phyloP scores from a whole-genome alignment of 2,888 invertebrate genomes.

The Beris chalybata region DNA sequence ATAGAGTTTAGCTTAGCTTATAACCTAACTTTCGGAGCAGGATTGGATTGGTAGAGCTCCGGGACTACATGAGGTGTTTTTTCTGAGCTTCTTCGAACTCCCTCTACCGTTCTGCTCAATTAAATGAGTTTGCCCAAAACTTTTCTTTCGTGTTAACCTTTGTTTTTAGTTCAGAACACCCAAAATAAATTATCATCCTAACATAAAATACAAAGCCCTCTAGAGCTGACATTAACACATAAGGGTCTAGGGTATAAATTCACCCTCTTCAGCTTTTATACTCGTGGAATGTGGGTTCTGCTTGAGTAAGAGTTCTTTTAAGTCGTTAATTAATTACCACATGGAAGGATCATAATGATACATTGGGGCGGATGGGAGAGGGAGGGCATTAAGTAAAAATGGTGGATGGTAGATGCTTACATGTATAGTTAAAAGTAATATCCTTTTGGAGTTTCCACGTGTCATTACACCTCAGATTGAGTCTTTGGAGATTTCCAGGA shows the following conservation, averaged over 20 bases:
- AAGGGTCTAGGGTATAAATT: conserved; percentile 32
- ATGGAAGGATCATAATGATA: conserved; percentile 38
- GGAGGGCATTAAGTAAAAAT: conserved; percentile 9
- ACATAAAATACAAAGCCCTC: conserved; percentile 36
- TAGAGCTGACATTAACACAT: conserved; percentile 37
- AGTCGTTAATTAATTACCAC: conserved; percentile 39
- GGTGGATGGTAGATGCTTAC: not conserved
- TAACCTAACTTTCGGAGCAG: not conserved
- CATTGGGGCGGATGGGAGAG: conserved; percentile 24
- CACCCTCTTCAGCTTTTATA: conserved; percentile 30
- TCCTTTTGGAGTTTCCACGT: conserved; percentile 22
- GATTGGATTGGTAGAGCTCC: too few species aligned
- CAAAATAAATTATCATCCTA: conserved; percentile 38
- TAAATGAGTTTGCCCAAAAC: conserved; percentile 38
- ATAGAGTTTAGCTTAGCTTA: conserved; percentile 28
- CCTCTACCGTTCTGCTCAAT: conserved; percentile 35
- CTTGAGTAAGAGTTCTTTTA: conserved; percentile 39
- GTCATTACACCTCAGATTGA: conserved; percentile 26
- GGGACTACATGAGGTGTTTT: too few species aligned
- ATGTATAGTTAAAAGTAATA: conserved; percentile 8
- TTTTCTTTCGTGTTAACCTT: conserved; percentile 39
- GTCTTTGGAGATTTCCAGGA: conserved; percentile 13
- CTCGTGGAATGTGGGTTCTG: conserved; percentile 32
- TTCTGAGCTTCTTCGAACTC: conserved; percentile 14
- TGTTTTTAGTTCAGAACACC: conserved; percentile 36